phyloP scores from a whole-genome alignment of 2,888 invertebrate genomes.

The Athetis lepigone region DNA sequence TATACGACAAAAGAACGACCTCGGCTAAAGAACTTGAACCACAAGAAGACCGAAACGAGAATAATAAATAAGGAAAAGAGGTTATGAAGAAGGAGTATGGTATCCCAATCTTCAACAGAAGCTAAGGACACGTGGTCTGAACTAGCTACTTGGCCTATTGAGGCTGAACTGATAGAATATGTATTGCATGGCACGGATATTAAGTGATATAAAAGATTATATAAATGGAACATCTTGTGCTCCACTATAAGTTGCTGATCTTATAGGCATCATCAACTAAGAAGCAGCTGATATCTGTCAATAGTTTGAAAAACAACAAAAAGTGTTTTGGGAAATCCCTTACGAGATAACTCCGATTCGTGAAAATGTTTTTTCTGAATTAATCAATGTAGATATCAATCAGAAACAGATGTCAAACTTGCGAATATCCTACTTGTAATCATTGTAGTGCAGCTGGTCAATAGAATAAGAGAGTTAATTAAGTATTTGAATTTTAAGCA shows the following conservation, averaged over 20 bases:
- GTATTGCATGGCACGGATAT: background rate
- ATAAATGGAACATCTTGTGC: too few species aligned
- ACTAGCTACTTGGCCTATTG: background rate
- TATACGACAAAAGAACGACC: too few species aligned
- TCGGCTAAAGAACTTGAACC: background rate
- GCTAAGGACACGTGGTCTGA: background rate
- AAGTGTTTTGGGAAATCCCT: slow-evolving; percentile 24
- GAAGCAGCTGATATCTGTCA: background rate
- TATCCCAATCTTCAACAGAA: too few species aligned
- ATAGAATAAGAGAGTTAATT: slow-evolving; percentile 3
- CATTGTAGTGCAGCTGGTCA: background rate
- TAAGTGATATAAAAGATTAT: background rate
- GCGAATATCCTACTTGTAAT: background rate
- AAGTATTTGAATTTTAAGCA: background rate
- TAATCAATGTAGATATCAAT: slow-evolving; percentile 30
- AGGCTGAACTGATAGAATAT: background rate
- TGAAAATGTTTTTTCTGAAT: slow-evolving; percentile 1
- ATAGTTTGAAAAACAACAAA: slow-evolving; percentile 28
- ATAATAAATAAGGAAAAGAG: background rate
- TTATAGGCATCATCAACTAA: too few species aligned
- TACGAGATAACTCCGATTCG: slow-evolving; percentile 22
- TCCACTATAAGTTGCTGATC: too few species aligned
- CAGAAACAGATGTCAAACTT: slow-evolving; percentile 17
- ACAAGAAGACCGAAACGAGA: background rate
- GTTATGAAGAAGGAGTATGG: background rate